Percentiles rank a stretch among this genome's conserved stretches.
phyloP scores from a whole-genome alignment of 1,140 invertebrate species.

The Eurosta solidaginis region DNA sequence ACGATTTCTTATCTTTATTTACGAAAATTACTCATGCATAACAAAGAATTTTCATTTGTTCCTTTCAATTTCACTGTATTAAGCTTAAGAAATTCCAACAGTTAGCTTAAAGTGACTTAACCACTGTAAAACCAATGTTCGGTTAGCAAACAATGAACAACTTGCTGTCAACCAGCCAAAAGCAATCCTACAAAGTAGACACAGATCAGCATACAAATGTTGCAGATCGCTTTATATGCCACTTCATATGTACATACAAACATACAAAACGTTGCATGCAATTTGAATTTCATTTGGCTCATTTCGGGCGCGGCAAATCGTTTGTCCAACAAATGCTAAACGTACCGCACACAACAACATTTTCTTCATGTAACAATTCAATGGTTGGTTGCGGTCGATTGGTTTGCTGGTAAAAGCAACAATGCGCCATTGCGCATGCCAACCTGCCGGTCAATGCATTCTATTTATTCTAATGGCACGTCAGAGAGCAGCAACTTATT shows the following conservation, averaged over 20 bases:
- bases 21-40: not conserved
- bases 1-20: not conserved
- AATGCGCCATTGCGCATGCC: not conserved
- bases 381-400: not conserved
- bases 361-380: not conserved
- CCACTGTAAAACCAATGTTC: not conserved
- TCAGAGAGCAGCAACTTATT: not conserved
- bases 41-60: not conserved
- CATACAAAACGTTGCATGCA: not conserved
- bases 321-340: not conserved
- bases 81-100: not conserved
- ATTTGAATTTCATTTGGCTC: slow-evolving; percentile 16
- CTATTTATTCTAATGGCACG: not conserved
- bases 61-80: not conserved
- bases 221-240: no score
- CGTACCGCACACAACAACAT: not conserved
- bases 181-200: not conserved
- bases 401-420: no score
- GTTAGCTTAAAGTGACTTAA: not conserved
- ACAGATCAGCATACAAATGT: no score
- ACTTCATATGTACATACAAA: no score
- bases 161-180: not conserved
- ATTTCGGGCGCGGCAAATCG: not conserved
- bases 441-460: not conserved
- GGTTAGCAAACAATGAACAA: not conserved